phyloP scores from a whole-genome alignment of 2,888 invertebrate genomes.

The Macaria liturata region DNA sequence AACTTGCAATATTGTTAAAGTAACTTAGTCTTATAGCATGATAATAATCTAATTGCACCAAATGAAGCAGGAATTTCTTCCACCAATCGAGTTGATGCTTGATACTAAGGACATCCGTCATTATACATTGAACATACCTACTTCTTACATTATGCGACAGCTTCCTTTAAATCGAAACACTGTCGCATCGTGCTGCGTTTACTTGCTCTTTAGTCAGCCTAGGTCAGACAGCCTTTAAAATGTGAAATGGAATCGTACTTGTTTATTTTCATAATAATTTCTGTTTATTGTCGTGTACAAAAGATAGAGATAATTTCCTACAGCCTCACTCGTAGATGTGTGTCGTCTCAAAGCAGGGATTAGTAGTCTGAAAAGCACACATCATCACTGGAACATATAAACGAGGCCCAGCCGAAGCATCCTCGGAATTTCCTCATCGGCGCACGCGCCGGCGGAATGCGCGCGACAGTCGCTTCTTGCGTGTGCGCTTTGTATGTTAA shows the following conservation, averaged over 20 bases:
- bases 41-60: not conserved
- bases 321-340: no score
- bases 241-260: no score
- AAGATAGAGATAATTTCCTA: no score
- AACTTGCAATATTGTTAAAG: no score
- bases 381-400: conserved; percentile 9
- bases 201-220: no score
- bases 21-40: no score
- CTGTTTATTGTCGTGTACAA: no score
- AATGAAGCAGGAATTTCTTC: not conserved
- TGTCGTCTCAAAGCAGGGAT: no score
- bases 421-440: conserved; percentile 39
- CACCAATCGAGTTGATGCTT: conserved; percentile 5
- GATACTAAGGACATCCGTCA: conserved; percentile 5
- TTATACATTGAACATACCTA: conserved; percentile 18
- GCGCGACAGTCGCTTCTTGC: conserved; percentile 32
- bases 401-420: conserved; percentile 17
- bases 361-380: no score
- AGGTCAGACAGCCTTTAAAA: no score
- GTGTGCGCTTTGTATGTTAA: conserved; percentile 30
- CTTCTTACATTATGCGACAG: conserved; percentile 18
- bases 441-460: conserved; percentile 36
- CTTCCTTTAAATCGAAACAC: conserved; percentile 21
- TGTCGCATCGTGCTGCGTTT: no score
- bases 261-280: no score